These are phyloP conservation scores for Dryomyza anilis DNA, from an alignment of 2,888 invertebrate species.

Conservation along the genomic window DNA sequence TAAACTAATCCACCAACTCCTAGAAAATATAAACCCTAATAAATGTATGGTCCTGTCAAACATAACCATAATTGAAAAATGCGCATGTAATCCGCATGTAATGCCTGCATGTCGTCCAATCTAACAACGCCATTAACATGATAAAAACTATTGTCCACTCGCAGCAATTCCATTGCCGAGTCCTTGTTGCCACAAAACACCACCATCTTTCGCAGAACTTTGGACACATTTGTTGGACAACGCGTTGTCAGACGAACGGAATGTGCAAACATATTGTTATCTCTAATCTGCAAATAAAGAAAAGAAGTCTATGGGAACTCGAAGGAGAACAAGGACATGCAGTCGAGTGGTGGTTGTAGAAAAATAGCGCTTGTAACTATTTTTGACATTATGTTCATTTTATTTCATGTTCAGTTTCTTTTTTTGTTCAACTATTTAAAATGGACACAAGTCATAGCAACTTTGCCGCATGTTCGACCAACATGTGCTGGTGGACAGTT, in stretches of 20 bases:
- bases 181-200: neutral
- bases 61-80: constrained; percentile 13
- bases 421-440: no score
- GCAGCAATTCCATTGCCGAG: neutral
- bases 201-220: no score
- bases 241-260: no score
- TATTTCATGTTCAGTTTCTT: no score
- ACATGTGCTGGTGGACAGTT: neutral
- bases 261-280: constrained; percentile 10
- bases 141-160: neutral
- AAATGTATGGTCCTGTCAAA: no score
- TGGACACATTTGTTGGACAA: no score
- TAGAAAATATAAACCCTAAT: no score
- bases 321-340: neutral
- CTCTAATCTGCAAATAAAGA: neutral
- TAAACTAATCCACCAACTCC: no score
- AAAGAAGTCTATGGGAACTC: neutral
- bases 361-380: no score
- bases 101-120: neutral
- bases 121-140: constrained; percentile 18
- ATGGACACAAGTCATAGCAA: neutral
- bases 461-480: neutral
- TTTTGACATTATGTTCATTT: no score
- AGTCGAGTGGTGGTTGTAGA: neutral
- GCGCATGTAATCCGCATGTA: constrained; percentile 9